Percentiles rank a stretch among this genome's conserved stretches.
phyloP scores from a whole-genome alignment of 1,140 invertebrate genomes.

The Battus philenor region DNA sequence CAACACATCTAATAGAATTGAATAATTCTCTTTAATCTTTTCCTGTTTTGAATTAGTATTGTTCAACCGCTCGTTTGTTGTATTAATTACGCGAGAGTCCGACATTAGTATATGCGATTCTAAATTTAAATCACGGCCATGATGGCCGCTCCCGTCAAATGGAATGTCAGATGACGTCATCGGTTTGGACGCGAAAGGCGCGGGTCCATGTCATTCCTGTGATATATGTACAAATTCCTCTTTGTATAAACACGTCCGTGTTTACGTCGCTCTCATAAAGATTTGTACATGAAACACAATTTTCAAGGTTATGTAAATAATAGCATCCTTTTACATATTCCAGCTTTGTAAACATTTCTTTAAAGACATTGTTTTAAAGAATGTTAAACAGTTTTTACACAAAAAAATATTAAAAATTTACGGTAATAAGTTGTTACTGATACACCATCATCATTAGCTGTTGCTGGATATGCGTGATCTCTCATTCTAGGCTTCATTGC shows the following conservation, averaged over 20 bases:
- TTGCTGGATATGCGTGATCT: too few relatives aligned
- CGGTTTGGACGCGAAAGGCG: background rate
- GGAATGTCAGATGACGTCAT: conserved; percentile 56
- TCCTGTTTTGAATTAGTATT: too few relatives aligned
- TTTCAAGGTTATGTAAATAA: conserved; percentile 5
- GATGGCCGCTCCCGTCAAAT: conserved; percentile 33
- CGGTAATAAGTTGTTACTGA: too few relatives aligned
- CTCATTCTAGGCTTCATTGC: too few relatives aligned
- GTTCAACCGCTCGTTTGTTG: conserved; percentile 29
- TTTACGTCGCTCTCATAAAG: too few relatives aligned
- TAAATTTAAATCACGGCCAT: conserved; percentile 58
- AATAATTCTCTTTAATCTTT: too few relatives aligned
- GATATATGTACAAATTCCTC: conserved; percentile 2
- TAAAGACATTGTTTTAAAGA: too few relatives aligned
- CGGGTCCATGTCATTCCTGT: conserved; percentile 1
- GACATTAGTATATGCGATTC: conserved; percentile 48
- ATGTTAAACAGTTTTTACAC: too few relatives aligned
- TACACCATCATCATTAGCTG: too few relatives aligned
- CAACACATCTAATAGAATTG: too few relatives aligned
- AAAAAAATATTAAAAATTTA: too few relatives aligned
- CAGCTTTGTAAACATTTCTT: background rate
- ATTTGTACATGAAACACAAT: background rate
- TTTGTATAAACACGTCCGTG: background rate
- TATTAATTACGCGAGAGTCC: conserved; percentile 40
- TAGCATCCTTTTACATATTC: conserved; percentile 1